phyloP scores from a whole-genome alignment of 2,113 vertebrate species.

The Catagonus wagneri region DNA sequence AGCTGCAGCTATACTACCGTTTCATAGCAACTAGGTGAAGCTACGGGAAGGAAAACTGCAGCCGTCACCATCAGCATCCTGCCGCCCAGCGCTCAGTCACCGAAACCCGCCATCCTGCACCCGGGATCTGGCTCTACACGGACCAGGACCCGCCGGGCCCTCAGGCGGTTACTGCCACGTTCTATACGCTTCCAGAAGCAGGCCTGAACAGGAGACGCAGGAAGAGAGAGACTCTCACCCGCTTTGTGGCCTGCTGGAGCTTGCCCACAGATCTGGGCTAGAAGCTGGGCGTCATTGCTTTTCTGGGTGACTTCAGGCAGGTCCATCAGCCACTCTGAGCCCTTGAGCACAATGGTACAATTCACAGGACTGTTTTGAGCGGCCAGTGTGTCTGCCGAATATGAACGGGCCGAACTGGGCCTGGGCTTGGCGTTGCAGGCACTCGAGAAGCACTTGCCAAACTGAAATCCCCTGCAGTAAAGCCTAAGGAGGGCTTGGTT shows the following conservation, averaged over 20 bases:
- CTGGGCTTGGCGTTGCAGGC: neutral
- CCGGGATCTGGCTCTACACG: neutral
- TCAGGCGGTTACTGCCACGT: neutral
- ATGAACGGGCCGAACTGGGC: neutral
- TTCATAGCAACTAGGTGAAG: slow-evolving; percentile 65
- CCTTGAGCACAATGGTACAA: accelerated
- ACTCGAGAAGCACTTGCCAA: neutral
- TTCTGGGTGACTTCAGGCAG: neutral
- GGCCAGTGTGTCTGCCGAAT: neutral
- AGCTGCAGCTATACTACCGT: neutral
- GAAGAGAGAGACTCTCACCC: neutral
- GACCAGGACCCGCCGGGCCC: neutral
- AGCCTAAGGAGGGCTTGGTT: neutral
- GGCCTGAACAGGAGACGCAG: neutral
- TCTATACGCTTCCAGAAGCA: neutral
- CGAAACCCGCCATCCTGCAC: neutral
- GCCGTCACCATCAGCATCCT: neutral
- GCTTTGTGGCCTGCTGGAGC: neutral
- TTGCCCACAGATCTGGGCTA: neutral
- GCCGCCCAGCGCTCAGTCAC: slow-evolving; percentile 18
- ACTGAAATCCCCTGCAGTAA: neutral
- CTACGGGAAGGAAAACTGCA: slow-evolving; percentile 82
- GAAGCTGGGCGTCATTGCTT: neutral
- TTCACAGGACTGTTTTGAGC: neutral
- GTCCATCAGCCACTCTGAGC: neutral